Base-by-base conservation (phyloP, 2,888 invertebrate genomes). In the Xanthorhoe spadicearia region DNA sequence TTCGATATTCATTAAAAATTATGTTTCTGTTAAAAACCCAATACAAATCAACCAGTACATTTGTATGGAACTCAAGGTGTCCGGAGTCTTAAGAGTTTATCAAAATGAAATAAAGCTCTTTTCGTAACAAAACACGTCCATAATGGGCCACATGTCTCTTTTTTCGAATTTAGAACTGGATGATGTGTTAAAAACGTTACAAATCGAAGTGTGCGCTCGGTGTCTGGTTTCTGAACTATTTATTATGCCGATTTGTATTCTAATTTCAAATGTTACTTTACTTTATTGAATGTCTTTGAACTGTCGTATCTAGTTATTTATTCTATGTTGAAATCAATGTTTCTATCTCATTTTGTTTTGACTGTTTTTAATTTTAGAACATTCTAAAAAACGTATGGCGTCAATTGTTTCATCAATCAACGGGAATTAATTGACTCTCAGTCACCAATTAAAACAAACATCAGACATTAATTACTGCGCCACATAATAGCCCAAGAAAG, bases 91-190 rank as follows among this genome's bases (percentile, higher is more conserved):
- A 81, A 83, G 89, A 92, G 91, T 92, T 87, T 90, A 93, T 93
- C 92, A 93, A 93, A 93, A 91, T 87, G 92, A 92, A 91, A 92
- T 92, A 90, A 92, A 92, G 88, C 87, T 83, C 89, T 86, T 87
- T 86, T 87, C 83, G 64, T 64, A 68, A 88, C 69, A 65, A 87
- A 88, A 90, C 88, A 86, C 80, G 82, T 83, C 85, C 82, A 88
- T 89, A 92, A 91, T 87, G 87, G 89, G 74, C 82, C 89, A 87
- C 88, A 89, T 89, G 88, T 87, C 83, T 83, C 72, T 72, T 78
- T 78, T 83, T 87, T 85, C 64, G 80, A 83, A 85, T 88, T 88
- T 80, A 81, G 81, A 87, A 91, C 92, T 89, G 87, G 87, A 92
- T 91, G 91, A 92, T 86, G 91, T 92, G 92, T 92, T 92, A 93